Evolutionary conservation across 2,888 invertebrate genomes (phyloP).

Genomic region (Hedya salicella): DNA sequence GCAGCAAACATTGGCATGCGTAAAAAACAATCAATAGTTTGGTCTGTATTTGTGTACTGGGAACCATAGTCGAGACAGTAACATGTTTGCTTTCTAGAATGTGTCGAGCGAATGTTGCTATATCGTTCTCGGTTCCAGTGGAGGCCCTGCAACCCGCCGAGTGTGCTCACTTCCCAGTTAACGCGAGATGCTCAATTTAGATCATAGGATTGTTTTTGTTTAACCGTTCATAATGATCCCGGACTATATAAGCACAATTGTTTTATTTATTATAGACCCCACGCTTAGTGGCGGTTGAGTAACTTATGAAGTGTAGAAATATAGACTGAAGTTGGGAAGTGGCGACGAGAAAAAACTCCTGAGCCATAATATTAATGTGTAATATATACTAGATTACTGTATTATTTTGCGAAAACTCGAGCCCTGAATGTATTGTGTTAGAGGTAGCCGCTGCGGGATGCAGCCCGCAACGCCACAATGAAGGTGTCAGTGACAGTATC

Average conservation of each 20-base stretch:
- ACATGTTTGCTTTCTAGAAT: not conserved
- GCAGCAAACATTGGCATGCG: no score
- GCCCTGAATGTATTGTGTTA: constrained; percentile 37
- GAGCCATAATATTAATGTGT: constrained; percentile 28
- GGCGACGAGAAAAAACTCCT: constrained; percentile 16
- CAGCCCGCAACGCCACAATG: not conserved
- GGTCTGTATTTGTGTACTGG: no score
- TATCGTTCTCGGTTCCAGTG: constrained; percentile 9
- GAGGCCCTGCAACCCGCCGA: constrained; percentile 22
- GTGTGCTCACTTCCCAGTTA: constrained; percentile 47
- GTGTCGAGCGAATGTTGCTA: not conserved
- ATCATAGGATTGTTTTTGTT: constrained; percentile 36
- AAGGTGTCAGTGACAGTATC: constrained; percentile 26
- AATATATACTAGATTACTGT: constrained; percentile 32
- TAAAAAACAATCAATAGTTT: no score
- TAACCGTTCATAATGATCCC: constrained; percentile 18
- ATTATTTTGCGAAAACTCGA: constrained; percentile 33
- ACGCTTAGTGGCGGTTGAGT: constrained; percentile 6
- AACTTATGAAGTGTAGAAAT: constrained; percentile 8
- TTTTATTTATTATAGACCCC: constrained; percentile 24
- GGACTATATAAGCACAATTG: constrained; percentile 12
- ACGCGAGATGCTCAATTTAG: constrained; percentile 53
- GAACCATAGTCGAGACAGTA: no score
- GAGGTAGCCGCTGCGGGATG: not conserved
- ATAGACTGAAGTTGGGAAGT: constrained; percentile 43